phyloP scores from a whole-genome alignment of 2,113 vertebrate species.

The Ochotona curzoniae region DNA sequence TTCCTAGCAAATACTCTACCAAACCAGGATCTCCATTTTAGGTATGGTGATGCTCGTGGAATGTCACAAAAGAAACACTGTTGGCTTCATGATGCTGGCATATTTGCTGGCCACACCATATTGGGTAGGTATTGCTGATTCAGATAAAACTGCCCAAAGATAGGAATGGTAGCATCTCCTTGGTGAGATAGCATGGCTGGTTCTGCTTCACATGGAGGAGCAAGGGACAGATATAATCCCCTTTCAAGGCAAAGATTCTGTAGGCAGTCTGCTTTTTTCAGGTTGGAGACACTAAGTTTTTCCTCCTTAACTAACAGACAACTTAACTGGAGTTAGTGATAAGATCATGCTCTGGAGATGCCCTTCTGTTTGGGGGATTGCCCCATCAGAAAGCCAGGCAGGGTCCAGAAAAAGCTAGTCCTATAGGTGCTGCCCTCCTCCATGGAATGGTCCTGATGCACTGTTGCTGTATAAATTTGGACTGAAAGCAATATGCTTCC shows the following conservation, averaged over 20 bases:
- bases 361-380: not conserved
- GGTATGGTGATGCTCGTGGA: not conserved
- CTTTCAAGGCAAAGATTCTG: not conserved
- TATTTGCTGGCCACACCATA: constrained; percentile 21
- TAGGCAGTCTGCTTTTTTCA: not conserved
- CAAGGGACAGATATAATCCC: not conserved
- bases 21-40: constrained; percentile 49
- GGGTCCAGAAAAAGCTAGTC: not conserved
- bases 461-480: not conserved
- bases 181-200: not conserved
- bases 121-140: not conserved
- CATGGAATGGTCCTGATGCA: not conserved
- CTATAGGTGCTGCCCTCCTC: not conserved
- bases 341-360: not conserved
- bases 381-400: not conserved
- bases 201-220: not conserved
- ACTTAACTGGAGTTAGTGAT: not conserved
- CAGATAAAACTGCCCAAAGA: not conserved
- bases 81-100: not conserved
- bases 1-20: not conserved
- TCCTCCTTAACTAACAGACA: not conserved
- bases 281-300: not conserved
- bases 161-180: not conserved
- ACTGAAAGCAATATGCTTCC: constrained; percentile 49
- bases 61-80: not conserved